phyloP scores from a whole-genome alignment of 2,888 invertebrate genomes.

The Agonopterix heracliana region DNA sequence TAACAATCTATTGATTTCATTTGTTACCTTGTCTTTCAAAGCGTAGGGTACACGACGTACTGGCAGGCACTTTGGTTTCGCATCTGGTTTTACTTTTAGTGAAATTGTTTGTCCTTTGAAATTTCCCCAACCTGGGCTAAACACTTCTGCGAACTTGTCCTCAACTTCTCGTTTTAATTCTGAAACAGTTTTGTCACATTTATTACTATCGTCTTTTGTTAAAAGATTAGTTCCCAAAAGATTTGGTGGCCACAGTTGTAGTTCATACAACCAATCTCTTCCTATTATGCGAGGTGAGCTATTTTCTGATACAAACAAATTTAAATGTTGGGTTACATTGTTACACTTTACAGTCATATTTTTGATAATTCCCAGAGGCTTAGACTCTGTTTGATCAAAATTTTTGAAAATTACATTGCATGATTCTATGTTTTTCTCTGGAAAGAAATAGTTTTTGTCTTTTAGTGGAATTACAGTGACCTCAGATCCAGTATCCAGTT shows the following conservation, averaged over 20 bases:
- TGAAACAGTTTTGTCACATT: slow-evolving; percentile 4
- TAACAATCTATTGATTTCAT: not conserved
- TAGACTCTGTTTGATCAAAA: slow-evolving; percentile 7
- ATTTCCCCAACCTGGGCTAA: slow-evolving; percentile 13
- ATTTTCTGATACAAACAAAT: not conserved
- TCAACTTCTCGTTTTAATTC: not conserved
- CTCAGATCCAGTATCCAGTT: not conserved
- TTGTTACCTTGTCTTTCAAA: not conserved
- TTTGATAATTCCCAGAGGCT: slow-evolving; percentile 3
- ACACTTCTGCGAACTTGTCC: slow-evolving; percentile 9
- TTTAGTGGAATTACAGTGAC: not conserved
- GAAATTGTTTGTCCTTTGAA: slow-evolving; percentile 7
- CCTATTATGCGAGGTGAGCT: not conserved
- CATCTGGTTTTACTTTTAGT: slow-evolving; percentile 1
- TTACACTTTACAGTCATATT: not conserved
- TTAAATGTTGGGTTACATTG: not conserved
- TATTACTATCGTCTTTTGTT: not conserved
- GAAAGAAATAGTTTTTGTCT: slow-evolving; percentile 3
- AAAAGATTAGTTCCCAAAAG: not conserved
- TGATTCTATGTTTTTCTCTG: not conserved
- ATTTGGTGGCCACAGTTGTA: not conserved
- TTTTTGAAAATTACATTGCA: slow-evolving; percentile 4
- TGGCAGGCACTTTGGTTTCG: not conserved
- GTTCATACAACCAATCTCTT: not conserved
- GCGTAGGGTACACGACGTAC: not conserved